These are phyloP conservation scores for Ornithoptera priamus DNA, from an alignment of 2,888 invertebrate species.

Conservation along the genomic window DNA sequence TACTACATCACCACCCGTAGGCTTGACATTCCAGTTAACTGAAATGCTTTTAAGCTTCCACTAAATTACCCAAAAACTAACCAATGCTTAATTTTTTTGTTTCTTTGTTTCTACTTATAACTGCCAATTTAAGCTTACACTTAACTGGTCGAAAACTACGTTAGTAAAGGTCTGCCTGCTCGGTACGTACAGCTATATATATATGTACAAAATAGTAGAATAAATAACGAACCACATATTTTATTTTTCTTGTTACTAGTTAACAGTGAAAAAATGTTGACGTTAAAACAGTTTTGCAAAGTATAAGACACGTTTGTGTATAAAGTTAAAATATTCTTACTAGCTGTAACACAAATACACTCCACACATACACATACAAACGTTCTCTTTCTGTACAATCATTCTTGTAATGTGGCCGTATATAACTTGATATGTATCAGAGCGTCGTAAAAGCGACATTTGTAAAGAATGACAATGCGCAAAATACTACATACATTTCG, in stretches of 20 bases:
- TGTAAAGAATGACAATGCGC: constrained; percentile 19
- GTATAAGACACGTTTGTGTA: neutral
- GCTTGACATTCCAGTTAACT: constrained; percentile 28
- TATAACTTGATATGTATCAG: constrained; percentile 10
- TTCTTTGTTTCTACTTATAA: neutral
- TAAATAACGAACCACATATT: too few relatives aligned
- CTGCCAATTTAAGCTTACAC: too few relatives aligned
- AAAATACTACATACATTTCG: constrained; percentile 10
- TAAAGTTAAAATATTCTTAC: too few relatives aligned
- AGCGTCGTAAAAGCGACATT: constrained; percentile 14
- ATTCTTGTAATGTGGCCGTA: constrained; percentile 17
- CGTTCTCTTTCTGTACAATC: constrained; percentile 18
- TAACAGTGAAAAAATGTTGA: too few relatives aligned
- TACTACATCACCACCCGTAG: constrained; percentile 33
- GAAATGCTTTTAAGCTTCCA: neutral
- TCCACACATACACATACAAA: neutral
- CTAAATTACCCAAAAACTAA: neutral
- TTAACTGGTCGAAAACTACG: too few relatives aligned
- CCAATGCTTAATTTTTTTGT: neutral
- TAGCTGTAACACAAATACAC: neutral
- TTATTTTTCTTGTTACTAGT: too few relatives aligned
- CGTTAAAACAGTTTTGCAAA: too few relatives aligned
- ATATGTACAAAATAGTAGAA: too few relatives aligned
- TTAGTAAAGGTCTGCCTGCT: too few relatives aligned
- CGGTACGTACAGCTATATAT: too few relatives aligned